These are phyloP conservation scores for Tamandua tetradactyla DNA, from an alignment of 2,797 vertebrate genomes.

Conservation along the genomic window DNA sequence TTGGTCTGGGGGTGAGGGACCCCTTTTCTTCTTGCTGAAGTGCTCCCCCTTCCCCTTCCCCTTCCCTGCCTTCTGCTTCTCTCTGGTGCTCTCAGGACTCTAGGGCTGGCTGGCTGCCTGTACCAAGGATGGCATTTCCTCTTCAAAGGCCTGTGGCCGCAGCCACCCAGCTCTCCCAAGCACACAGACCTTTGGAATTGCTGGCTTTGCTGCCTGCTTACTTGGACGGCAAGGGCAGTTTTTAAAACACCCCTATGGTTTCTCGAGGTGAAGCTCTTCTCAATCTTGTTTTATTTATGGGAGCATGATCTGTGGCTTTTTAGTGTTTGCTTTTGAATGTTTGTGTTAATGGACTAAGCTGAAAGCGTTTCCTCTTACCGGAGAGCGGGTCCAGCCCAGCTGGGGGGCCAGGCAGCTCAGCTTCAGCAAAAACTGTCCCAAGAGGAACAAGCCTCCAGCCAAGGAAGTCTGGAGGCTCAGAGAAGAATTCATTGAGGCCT, in stretches of 20 bases:
- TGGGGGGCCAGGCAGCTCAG: conserved; percentile 68
- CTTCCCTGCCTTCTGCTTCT: conserved; percentile 54
- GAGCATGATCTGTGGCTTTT: conserved; percentile 76
- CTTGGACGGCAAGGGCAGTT: conserved; percentile 67
- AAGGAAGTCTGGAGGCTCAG: conserved; percentile 71
- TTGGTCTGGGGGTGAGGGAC: background rate
- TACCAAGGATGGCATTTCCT: conserved; percentile 79
- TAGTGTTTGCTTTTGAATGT: conserved; percentile 80
- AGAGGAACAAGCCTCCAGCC: conserved; percentile 71
- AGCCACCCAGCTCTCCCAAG: conserved; percentile 73
- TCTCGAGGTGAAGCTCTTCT: conserved; percentile 73
- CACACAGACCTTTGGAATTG: conserved; percentile 66
- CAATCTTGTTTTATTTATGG: conserved; percentile 75
- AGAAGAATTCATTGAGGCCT: conserved; percentile 64
- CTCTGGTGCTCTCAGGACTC: conserved; percentile 62
- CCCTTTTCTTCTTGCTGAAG: conserved; percentile 25
- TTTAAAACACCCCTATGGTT: conserved; percentile 71
- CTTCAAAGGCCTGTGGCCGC: conserved; percentile 76
- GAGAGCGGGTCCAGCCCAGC: conserved; percentile 61
- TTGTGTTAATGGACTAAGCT: conserved; percentile 78
- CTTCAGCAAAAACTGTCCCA: conserved; percentile 59
- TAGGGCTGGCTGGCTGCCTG: conserved; percentile 72
- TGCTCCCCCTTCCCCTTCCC: background rate
- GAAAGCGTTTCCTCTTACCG: conserved; percentile 74
- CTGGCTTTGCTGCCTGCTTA: conserved; percentile 74